phyloP scores from a whole-genome alignment of 2,797 vertebrate species.

The Diglossa cyanea region DNA sequence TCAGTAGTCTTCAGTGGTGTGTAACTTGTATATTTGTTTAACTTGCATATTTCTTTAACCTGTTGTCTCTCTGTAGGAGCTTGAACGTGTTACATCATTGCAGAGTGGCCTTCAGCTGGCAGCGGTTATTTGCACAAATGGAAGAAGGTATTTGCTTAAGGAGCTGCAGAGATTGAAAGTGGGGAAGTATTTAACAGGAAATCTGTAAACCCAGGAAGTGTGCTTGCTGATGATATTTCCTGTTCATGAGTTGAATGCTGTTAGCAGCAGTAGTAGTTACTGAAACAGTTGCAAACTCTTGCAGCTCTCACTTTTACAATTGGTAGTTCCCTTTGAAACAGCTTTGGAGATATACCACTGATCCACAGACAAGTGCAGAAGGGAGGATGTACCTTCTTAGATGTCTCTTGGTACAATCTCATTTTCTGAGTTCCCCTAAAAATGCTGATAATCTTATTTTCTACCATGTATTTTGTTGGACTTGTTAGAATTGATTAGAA shows the following conservation, averaged over 20 bases:
- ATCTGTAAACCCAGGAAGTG: neutral
- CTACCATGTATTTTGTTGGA: neutral
- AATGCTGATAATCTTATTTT: neutral
- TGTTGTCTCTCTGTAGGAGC: slow-evolving; percentile 79
- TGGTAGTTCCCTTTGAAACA: neutral
- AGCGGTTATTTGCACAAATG: slow-evolving; percentile 95
- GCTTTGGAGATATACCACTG: neutral
- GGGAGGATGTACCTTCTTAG: neutral
- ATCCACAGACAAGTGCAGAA: neutral
- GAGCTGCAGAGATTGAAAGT: neutral
- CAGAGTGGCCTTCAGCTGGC: slow-evolving; percentile 92
- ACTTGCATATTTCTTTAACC: neutral
- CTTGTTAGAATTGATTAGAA: neutral
- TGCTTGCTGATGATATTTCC: neutral
- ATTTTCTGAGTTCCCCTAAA: neutral
- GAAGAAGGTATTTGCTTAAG: slow-evolving; percentile 83
- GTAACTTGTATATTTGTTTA: neutral
- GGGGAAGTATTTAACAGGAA: neutral
- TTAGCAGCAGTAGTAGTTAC: neutral
- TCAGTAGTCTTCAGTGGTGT: neutral
- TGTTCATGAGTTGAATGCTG: neutral
- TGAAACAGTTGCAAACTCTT: neutral
- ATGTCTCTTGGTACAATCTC: neutral
- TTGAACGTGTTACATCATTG: slow-evolving; percentile 93
- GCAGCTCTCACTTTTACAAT: neutral